Base-by-base conservation (phyloP, 64 coral and sea anemone species). In the Stylophora pistillata region DNA sequence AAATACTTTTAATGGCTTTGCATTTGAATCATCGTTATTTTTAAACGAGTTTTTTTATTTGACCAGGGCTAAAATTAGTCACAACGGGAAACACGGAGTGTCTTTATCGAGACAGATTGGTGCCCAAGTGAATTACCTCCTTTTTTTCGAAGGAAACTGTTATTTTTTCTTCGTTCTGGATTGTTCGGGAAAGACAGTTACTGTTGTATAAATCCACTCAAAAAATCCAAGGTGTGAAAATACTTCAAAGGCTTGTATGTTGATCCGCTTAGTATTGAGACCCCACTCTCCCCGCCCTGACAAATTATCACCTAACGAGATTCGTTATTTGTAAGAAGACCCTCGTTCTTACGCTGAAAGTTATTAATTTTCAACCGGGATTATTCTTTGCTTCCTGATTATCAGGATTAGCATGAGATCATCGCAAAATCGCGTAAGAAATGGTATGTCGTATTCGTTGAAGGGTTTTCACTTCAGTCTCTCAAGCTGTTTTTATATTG, bases 1-100 rank as follows among this genome's bases (percentile, higher is more conserved):
- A 84, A 84, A 84, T 84, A 32, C 53, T 41, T 53, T 13, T 53
- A 84, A 84, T 84, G 59, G 62, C 58, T 84, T 71, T 70, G 20
- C 69, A 70, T 69, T 84, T 52, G 37, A 31, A 69, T 84, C 80
- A 84, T 70, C 3, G n/a, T 33, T 23, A 61, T 13, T 18, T 27
- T 26, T 84, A 68, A 84, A 70, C 41, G 60, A 70, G 21, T 70
- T 20, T 53, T 20, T 53, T 15, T 53, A 84, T 25, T 84, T 84
- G 27, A 37, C n/a, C 53, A 84, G 13, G 0, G 30, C 61, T 26
- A 69, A 84, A 84, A 47, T 53, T 84, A 84, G 60, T 62, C 27
- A 15, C 80, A 20, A 23, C 15, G 31, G 80, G 37, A 68, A 69
- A 68, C 18, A 18, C 33, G 15, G 30, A 15, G 26, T 25, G 55